These are phyloP conservation scores for Eumaeus atala DNA, from an alignment of 1,140 invertebrate species.

Conservation along the genomic window DNA sequence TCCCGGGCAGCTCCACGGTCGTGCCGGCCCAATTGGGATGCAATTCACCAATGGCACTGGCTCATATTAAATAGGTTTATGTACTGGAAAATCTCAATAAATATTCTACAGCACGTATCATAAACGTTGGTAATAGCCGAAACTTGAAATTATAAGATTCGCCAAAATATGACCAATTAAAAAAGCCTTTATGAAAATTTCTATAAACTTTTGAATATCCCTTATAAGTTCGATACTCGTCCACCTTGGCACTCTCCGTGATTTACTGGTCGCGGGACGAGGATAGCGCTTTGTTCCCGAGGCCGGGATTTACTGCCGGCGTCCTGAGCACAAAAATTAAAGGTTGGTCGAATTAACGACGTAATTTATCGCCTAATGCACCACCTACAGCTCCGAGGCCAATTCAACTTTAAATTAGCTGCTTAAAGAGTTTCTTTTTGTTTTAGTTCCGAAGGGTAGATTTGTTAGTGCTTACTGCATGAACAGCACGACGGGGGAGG, in stretches of 20 bases:
- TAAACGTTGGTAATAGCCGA: neutral
- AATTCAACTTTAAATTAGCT: constrained; percentile 13
- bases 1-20: no score
- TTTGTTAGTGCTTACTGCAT: no score
- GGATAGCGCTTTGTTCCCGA: constrained; percentile 38
- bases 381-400: neutral
- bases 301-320: constrained; percentile 42
- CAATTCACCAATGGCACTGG: no score
- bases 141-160: constrained; percentile 11
- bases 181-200: constrained; percentile 8
- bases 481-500: no score
- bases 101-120: no score
- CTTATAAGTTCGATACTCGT: constrained; percentile 39
- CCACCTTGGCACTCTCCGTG: constrained; percentile 30
- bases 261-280: constrained; percentile 43
- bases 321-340: constrained; percentile 19
- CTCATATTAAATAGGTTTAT: no score
- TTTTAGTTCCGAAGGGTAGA: no score
- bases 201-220: constrained; percentile 38
- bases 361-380: constrained; percentile 11
- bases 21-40: no score
- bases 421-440: no score
- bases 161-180: constrained; percentile 8
- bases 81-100: no score
- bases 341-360: constrained; percentile 11